Base-by-base conservation (phyloP, 2,113 vertebrate species). In the Riparia riparia region DNA sequence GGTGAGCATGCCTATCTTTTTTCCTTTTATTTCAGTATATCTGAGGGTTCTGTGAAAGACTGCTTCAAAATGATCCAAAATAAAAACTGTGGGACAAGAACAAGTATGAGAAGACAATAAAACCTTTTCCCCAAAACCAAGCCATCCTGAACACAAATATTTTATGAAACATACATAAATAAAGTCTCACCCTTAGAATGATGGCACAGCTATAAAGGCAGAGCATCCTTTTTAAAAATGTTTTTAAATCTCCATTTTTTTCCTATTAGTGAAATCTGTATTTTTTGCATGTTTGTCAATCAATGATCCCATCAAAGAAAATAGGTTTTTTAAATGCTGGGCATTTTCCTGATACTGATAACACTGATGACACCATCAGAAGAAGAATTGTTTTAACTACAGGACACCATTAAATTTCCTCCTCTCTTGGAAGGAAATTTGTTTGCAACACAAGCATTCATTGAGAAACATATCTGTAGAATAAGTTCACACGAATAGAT, bases 371-470 rank as follows among this genome's bases (percentile, higher is more conserved):
- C 25, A 61, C 87, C 80, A 96, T 13, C 50, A 93, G 68, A 96
- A 95, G 64, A 97, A 42, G n/a, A 39, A 97, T 90, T 85, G 39
- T 90, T 89, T 94, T 91, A 95, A 86, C 87, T 93, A 96, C 92
- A 95, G 28, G 66, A 86, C 50, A 91, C 80, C 82, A 78, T 88
- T 96, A 87, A 85, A 49, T 94, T 95, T 96, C 95, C 73, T 96
- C 56, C 37, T 24, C 44, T 73, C 19, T 71, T 93, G 85, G 72
- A 89, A 96, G 58, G 78, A 90, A 76, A 97, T 92, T 96, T 90
- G 26, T 96, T 93, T 97, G 58, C 74, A 91, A 93, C 61, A 60
- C 63, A 91, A 87, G 18, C 65, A 92, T 66, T 8, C 54, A 58
- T 69, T 94, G 79, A 91, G 73, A 97, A 97, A 76, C 91, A 87